Evolutionary conservation across 53 echinoderm and acorn worm genomes (phyloP), one percentile per base, ranked within the genome.

Genomic region (Patiria pectinifera): DNA sequence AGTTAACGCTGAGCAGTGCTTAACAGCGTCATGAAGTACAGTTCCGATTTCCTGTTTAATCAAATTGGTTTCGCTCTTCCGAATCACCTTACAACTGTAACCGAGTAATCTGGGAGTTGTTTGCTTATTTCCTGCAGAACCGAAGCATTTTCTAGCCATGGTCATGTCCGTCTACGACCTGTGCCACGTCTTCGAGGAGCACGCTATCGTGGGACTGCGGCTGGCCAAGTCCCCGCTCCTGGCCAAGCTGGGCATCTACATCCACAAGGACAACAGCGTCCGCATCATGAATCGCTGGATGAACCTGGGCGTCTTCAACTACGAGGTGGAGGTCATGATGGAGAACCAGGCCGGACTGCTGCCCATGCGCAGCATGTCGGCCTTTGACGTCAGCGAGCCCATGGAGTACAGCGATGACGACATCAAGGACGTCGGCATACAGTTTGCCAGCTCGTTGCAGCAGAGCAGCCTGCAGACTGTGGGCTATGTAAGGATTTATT

Each of bases 391-490:
- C 12, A 59, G 86, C 2, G 86, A 87, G 43, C 48, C 69, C 24
- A 62, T 71, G 35, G 80, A 69, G 62, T 80, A 80, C 62, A 79
- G 35, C 24, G 81, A 86, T 45, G 71, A 92, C 3, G 76, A 86
- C 23, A 48, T 86, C 0, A 69, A 62, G 19, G 81, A 69, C 26
- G 77, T 88, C 18, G 69, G 80, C 4, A 86, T 81, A 8, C 92
- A 92, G 66, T 92, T 80, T 80, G 92, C 92, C 13, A 82, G 82
- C 49, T 81, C 92, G 2, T 74, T 92, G 21, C 86, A 87, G 58
- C 92, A 92, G 82, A 86, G 80, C 53, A 86, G 92, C 43, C 71
- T 92, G 19, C 92, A 92, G 63, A 78, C 86, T 81, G 13, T 92
- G 10, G 80, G 80, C 62, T 82, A 86, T 92, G 92, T 92, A 69